Conservation (phyloP, 2,797 vertebrate species). For the Stomatorhinus walkeri region DNA sequence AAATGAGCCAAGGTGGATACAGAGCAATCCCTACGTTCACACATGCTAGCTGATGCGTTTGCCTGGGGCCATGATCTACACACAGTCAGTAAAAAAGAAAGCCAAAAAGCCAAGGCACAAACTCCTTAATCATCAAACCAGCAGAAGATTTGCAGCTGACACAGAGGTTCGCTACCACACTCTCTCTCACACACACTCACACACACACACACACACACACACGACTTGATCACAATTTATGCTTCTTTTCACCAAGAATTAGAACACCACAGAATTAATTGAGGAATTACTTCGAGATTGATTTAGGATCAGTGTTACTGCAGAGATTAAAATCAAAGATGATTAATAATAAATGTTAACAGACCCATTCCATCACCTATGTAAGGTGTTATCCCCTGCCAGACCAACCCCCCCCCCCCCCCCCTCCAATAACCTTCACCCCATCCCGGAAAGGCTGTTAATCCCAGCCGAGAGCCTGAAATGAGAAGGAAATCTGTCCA, state of each 20-base stretch:
- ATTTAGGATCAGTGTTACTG: not conserved
- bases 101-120: not conserved
- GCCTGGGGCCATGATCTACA: not conserved
- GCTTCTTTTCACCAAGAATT: not conserved
- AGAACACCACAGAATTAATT: not conserved
- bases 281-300: not conserved
- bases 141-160: not conserved
- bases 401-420: conserved; percentile 6
- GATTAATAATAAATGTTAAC: conserved; percentile 1
- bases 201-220: not conserved
- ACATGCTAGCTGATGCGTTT: not conserved
- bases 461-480: conserved; percentile 55
- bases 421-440: conserved; percentile 41
- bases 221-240: not conserved
- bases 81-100: not conserved
- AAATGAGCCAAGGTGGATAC: not conserved
- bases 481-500: conserved; percentile 48
- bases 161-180: not conserved
- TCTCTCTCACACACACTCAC: not conserved
- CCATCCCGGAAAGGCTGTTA: conserved; percentile 36
- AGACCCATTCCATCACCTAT: conserved; percentile 24
- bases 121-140: not conserved
- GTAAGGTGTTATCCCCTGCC: conserved; percentile 31
- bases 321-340: not conserved
- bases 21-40: not conserved